Percentiles rank a stretch among this genome's conserved stretches.
Evolutionary conservation across 2,797 vertebrate species (phyloP).

Genomic region (Mormyrus hasselquistii): DNA sequence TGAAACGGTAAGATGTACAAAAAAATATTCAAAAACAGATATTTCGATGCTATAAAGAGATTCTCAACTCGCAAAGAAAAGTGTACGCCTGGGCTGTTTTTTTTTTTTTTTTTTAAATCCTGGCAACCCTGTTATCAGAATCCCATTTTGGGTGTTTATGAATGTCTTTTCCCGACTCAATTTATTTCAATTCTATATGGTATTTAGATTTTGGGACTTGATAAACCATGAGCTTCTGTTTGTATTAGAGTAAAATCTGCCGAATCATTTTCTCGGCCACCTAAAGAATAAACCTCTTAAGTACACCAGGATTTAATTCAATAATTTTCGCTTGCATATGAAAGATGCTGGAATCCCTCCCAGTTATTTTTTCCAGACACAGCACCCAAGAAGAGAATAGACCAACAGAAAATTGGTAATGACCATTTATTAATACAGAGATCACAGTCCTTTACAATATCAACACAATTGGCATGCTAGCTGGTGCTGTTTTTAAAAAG

Average conservation of each 20-base stretch:
- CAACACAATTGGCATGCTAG: slow-evolving; percentile 80
- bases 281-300: not conserved
- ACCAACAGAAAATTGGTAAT: slow-evolving; percentile 33
- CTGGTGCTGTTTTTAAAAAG: slow-evolving; percentile 75
- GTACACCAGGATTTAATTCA: not conserved
- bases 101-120: not conserved
- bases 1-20: not conserved
- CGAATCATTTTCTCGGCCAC: not conserved
- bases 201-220: not conserved
- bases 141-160: not conserved
- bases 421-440: slow-evolving; percentile 79
- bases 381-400: not conserved
- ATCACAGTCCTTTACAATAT: slow-evolving; percentile 86
- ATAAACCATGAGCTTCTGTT: not conserved
- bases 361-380: not conserved
- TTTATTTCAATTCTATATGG: not conserved
- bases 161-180: not conserved
- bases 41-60: not conserved
- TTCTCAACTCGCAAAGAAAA: not conserved
- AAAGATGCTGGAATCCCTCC: not conserved
- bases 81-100: not conserved
- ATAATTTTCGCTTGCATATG: not conserved
- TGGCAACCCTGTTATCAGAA: not conserved
- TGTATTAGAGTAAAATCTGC: not conserved
- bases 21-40: not conserved